Evolutionary conservation across 2,888 invertebrate genomes (phyloP).

Genomic region (Oligia fasciuncula): DNA sequence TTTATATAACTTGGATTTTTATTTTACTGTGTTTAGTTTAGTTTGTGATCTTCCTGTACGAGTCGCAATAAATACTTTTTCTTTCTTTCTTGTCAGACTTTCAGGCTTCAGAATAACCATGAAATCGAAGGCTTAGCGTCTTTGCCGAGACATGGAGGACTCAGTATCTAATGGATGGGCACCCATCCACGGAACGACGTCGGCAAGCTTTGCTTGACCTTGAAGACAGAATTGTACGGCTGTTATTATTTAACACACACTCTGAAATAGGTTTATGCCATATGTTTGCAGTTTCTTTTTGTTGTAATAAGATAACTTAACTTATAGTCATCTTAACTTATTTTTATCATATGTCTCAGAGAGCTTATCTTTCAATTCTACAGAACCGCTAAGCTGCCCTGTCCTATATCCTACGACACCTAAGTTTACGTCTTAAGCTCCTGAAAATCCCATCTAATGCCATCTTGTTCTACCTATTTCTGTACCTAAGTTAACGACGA

Average conservation of each 20-base stretch:
- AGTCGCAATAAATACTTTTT: too few species aligned
- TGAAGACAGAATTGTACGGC: background rate
- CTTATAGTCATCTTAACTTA: too few species aligned
- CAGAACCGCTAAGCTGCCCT: background rate
- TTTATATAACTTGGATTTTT: too few species aligned
- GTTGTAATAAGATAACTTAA: too few species aligned
- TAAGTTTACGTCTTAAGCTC: background rate
- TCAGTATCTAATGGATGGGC: background rate
- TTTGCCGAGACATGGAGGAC: background rate
- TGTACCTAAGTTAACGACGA: background rate
- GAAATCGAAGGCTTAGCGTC: background rate
- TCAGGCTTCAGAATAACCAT: background rate
- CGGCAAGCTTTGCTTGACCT: background rate
- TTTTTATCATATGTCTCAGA: background rate
- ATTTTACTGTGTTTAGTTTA: too few species aligned
- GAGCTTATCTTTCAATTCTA: background rate
- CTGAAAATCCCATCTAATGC: slow-evolving; percentile 3
- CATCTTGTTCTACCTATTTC: slow-evolving; percentile 8
- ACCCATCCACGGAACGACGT: background rate
- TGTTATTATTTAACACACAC: background rate
- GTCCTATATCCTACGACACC: background rate
- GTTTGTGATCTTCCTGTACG: too few species aligned
- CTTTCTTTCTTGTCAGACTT: background rate
- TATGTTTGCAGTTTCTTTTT: background rate
- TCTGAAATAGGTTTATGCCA: background rate